A percentile compares a stretch with the other conserved stretches of the same genome.
phyloP scores from a whole-genome alignment of 2,113 vertebrate species.

The Cettia cetti region DNA sequence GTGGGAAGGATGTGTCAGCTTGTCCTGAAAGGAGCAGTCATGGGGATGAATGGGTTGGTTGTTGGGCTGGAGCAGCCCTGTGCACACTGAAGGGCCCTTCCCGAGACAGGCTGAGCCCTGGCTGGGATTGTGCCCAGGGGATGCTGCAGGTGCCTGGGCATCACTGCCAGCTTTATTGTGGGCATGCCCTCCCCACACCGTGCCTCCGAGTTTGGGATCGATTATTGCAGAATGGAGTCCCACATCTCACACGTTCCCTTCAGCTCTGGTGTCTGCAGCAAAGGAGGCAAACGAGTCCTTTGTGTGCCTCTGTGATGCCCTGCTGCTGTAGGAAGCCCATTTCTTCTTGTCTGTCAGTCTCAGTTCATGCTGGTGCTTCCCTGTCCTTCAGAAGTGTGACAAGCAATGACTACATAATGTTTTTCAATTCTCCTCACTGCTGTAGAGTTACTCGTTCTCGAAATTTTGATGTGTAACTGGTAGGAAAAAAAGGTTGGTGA shows the following conservation, averaged over 20 bases:
- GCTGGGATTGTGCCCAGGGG: background rate
- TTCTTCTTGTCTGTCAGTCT: background rate
- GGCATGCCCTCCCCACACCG: rapidly evolving
- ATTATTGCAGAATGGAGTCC: background rate
- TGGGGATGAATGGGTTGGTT: background rate
- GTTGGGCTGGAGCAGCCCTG: background rate
- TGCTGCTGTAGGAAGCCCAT: background rate
- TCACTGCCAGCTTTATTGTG: background rate
- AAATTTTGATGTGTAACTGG: background rate
- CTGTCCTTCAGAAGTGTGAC: background rate
- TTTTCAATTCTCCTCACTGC: background rate
- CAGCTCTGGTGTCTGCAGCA: background rate
- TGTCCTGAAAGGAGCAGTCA: conserved; percentile 24
- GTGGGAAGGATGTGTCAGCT: background rate
- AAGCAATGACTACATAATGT: background rate
- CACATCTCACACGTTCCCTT: rapidly evolving
- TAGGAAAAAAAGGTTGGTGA: background rate
- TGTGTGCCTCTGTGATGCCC: background rate
- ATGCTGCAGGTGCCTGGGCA: conserved; percentile 21
- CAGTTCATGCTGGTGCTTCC: background rate
- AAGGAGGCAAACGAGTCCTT: background rate
- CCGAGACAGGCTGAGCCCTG: background rate
- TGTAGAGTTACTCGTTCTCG: background rate
- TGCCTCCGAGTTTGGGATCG: background rate
- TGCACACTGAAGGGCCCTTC: background rate